Evolutionary conservation across 2,113 vertebrate genomes (phyloP).

Genomic region (Benitochromis conjunctus): DNA sequence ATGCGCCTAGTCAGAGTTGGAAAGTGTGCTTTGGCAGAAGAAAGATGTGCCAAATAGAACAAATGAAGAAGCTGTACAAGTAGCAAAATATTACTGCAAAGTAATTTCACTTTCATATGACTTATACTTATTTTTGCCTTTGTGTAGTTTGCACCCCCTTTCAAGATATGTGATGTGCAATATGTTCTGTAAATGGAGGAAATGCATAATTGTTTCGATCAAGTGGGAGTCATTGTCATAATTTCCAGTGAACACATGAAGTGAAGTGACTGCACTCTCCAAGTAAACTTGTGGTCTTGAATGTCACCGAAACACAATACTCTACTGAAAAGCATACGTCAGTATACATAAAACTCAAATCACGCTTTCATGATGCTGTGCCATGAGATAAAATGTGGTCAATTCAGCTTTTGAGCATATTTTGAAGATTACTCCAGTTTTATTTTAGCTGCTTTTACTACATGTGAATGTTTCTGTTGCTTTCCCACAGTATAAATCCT

Average conservation of each 20-base stretch:
- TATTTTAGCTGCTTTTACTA: constrained; percentile 25
- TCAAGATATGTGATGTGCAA: constrained; percentile 31
- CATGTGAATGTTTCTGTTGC: neutral
- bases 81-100: constrained; percentile 28
- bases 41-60: constrained; percentile 40
- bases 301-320: neutral
- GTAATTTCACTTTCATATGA: constrained; percentile 7
- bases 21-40: constrained; percentile 24
- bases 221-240: neutral
- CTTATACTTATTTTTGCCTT: neutral
- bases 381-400: neutral
- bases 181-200: neutral
- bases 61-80: constrained; percentile 3
- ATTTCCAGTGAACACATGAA: neutral
- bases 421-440: neutral
- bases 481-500: neutral
- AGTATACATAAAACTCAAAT: neutral
- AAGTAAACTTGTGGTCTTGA: neutral
- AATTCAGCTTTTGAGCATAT: neutral
- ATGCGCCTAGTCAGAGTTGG: neutral
- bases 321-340: constrained; percentile 17
- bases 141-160: neutral
- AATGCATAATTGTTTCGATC: neutral
- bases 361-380: neutral
- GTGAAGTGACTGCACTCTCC: neutral